These are phyloP conservation scores for Coenobita brevimanus DNA, from an alignment of 1,140 invertebrate species.

Conservation along the genomic window DNA sequence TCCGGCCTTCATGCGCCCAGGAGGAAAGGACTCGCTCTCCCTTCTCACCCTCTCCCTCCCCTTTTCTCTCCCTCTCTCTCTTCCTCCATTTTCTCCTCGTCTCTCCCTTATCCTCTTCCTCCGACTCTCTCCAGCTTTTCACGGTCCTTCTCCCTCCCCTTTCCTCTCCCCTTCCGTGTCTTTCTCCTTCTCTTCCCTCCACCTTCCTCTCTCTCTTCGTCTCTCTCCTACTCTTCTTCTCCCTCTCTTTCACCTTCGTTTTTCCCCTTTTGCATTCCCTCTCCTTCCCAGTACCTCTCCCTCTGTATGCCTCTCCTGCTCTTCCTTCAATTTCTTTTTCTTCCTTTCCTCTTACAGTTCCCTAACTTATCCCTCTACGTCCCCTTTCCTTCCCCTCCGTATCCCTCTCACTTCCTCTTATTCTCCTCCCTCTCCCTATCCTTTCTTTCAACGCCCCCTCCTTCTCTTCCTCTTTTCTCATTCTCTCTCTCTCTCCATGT, in stretches of 20 bases:
- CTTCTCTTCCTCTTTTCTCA: not conserved
- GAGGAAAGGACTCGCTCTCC: constrained; percentile 27
- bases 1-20: constrained; percentile 10
- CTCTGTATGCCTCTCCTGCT: too few relatives aligned
- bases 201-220: too few relatives aligned
- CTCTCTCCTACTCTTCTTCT: too few relatives aligned
- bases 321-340: not conserved
- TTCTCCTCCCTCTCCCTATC: not conserved
- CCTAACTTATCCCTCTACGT: not conserved
- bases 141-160: too few relatives aligned
- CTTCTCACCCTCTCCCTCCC: constrained; percentile 16
- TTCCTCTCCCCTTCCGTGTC: too few relatives aligned
- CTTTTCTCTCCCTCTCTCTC: constrained; percentile 5
- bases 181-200: too few relatives aligned
- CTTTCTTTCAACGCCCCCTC: not conserved
- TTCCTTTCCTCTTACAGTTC: not conserved
- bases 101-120: too few relatives aligned
- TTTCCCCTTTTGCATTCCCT: too few relatives aligned
- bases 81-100: not conserved
- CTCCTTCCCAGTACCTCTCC: too few relatives aligned
- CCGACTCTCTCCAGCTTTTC: too few relatives aligned
- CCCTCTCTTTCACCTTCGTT: too few relatives aligned
- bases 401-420: not conserved
- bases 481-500: not conserved
- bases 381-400: not conserved